Percentiles rank a stretch among this genome's conserved stretches.
phyloP scores from a whole-genome alignment of 2,888 invertebrate species.

The Tenthredo notha region DNA sequence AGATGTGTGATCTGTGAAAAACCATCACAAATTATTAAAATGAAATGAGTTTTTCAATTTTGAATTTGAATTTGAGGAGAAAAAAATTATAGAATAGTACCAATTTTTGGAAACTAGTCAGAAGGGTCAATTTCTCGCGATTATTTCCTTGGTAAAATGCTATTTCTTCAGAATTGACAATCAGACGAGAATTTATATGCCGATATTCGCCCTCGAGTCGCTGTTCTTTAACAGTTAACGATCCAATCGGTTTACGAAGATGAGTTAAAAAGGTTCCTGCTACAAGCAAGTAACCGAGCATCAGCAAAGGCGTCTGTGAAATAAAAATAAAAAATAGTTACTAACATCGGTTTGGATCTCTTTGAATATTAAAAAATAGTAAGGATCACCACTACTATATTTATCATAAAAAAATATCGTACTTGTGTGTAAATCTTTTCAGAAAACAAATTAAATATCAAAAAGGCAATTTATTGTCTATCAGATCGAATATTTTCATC shows the following conservation, averaged over 20 bases:
- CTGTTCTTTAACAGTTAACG: constrained; percentile 96
- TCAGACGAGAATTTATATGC: constrained; percentile 96
- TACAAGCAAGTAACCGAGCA: constrained; percentile 92
- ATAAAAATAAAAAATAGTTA: constrained; percentile 54
- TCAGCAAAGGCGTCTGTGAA: constrained; percentile 91
- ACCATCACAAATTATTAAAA: constrained; percentile 48
- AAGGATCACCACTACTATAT: constrained; percentile 6
- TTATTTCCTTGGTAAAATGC: constrained; percentile 91
- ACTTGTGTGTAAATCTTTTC: neutral
- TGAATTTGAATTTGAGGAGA: neutral
- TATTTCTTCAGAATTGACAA: constrained; percentile 98
- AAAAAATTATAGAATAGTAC: constrained; percentile 64
- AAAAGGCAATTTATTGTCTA: neutral
- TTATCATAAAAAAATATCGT: neutral
- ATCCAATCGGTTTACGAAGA: constrained; percentile 90
- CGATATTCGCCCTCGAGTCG: constrained; percentile 99
- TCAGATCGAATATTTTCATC: constrained; percentile 54
- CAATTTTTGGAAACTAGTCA: constrained; percentile 94
- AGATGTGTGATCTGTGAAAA: constrained; percentile 86
- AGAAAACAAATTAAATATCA: neutral
- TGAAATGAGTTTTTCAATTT: constrained; percentile 14
- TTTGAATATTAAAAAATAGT: constrained; percentile 19
- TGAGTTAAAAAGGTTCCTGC: constrained; percentile 94
- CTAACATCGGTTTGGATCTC: neutral
- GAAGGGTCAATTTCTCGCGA: constrained; percentile 92